Evolutionary conservation across 2,888 invertebrate species (phyloP).

Genomic region (Cyclophora punctaria): DNA sequence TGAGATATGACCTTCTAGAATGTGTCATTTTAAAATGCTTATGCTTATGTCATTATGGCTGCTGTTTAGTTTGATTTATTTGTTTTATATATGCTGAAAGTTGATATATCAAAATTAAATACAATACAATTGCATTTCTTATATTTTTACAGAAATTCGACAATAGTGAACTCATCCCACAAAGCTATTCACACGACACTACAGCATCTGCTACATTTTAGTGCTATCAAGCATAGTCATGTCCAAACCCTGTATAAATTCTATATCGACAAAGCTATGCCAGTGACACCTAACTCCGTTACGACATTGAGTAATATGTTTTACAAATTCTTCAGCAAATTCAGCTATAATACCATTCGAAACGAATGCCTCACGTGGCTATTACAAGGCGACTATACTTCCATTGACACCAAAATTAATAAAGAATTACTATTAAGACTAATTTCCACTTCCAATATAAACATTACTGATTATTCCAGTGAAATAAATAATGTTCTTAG

Average conservation of each 20-base stretch:
- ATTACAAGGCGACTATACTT: slow-evolving; percentile 27
- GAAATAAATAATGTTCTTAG: slow-evolving; percentile 23
- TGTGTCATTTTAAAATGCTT: slow-evolving; percentile 1
- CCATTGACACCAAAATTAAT: slow-evolving; percentile 22
- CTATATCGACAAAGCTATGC: slow-evolving; percentile 59
- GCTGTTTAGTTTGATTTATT: too few species aligned
- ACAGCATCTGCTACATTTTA: slow-evolving; percentile 36
- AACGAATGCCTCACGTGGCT: slow-evolving; percentile 49
- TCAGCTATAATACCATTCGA: slow-evolving; percentile 37
- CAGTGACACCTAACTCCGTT: slow-evolving; percentile 43
- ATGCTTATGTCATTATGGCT: background rate
- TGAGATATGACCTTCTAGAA: too few species aligned
- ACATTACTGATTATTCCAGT: slow-evolving; percentile 21
- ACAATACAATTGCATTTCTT: too few species aligned
- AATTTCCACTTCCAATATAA: slow-evolving; percentile 47
- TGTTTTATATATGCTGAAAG: too few species aligned
- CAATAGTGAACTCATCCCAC: slow-evolving; percentile 33
- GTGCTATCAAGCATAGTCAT: slow-evolving; percentile 39
- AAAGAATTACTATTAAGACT: slow-evolving; percentile 43
- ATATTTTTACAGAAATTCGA: slow-evolving; percentile 45
- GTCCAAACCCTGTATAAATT: slow-evolving; percentile 49
- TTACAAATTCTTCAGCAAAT: slow-evolving; percentile 51
- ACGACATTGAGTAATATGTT: slow-evolving; percentile 43
- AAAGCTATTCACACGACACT: slow-evolving; percentile 49
- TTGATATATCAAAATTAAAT: too few species aligned